Percentiles rank a stretch among this genome's conserved stretches.
Evolutionary conservation across 1,140 invertebrate genomes (phyloP).

Genomic region (Pinna nobilis): DNA sequence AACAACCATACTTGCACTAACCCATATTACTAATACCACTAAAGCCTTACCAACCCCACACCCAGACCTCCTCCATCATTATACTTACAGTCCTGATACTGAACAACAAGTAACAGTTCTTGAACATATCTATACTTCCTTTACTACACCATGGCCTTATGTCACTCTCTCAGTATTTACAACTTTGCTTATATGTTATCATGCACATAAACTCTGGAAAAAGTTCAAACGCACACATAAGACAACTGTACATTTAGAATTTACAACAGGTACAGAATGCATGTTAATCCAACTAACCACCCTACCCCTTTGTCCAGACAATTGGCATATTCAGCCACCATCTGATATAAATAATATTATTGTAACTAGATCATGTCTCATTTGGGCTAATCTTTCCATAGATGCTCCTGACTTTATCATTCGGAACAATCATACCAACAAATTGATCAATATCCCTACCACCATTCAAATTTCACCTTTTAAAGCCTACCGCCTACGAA

Average conservation of each 20-base stretch:
- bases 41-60: neutral
- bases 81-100: neutral
- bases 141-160: slow-evolving; percentile 12
- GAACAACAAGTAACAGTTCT: neutral
- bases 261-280: neutral
- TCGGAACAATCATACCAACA: neutral
- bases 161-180: slow-evolving; percentile 8
- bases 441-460: neutral
- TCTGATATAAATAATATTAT: neutral
- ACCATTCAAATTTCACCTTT: slow-evolving; percentile 1
- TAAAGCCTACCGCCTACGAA: neutral
- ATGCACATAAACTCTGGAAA: slow-evolving; percentile 12
- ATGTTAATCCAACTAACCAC: neutral
- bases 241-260: slow-evolving; percentile 5
- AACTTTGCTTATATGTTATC: slow-evolving; percentile 1
- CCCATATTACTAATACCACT: neutral
- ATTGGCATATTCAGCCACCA: slow-evolving; percentile 13
- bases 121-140: slow-evolving; percentile 9
- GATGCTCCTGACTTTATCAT: neutral
- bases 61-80: neutral
- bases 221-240: slow-evolving; percentile 15
- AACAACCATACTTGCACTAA: neutral
- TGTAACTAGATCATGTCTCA: neutral
- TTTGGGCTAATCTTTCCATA: neutral
- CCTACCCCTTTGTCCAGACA: neutral